Base-by-base conservation (phyloP, 2,113 vertebrate species). In the Aegotheles bennettii region DNA sequence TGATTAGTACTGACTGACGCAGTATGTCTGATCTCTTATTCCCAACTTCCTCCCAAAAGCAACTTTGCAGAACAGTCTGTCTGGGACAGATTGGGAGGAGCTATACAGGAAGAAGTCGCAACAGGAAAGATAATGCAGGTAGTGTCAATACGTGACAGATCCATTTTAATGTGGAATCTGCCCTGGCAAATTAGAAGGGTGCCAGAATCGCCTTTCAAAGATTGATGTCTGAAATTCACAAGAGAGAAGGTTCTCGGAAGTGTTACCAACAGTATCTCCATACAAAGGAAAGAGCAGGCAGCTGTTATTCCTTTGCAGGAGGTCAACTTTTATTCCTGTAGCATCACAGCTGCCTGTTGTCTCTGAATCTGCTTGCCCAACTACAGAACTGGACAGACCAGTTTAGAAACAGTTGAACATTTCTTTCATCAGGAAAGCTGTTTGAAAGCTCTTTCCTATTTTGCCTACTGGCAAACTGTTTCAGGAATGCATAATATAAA, bases 301-400 rank as follows among this genome's bases (percentile, higher is more conserved):
- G 54, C 70, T 88, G 35, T 8, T 33, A 25, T 5, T 78, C 65
- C 51, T 40, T n/a, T 18, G 2, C 13, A 81, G 43, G 29, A 70
- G 74, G n/a, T 36, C 38, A 90, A 16, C 33, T 63, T 61, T 17
- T 79, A n/a, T 69, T n/a, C 13, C 0, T 21, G 48, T 13, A 63
- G 65, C 83, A 90, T 35, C 85, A 48, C 54, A 84, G 67, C 75
- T 79, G 89, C 63, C 63, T 50, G 59, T 2, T 81, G 47, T 63
- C 65, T 60, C 84, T 54, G 11, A 60, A 89, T 33, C 31, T 89
- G 64, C 80, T 94, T 31, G 63, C 69, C 69, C 91, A 89, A 24
- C 64, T 84, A 67, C 64, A 84, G 68, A 94, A 89, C 85, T 67
- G 40, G 89, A 38, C 71, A 87, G 82, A 93, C 38, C 69, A 94